Percentiles rank a stretch among this genome's conserved stretches.
Evolutionary conservation across 1,140 invertebrate species (phyloP).

Genomic region (Berghia stephanieae): DNA sequence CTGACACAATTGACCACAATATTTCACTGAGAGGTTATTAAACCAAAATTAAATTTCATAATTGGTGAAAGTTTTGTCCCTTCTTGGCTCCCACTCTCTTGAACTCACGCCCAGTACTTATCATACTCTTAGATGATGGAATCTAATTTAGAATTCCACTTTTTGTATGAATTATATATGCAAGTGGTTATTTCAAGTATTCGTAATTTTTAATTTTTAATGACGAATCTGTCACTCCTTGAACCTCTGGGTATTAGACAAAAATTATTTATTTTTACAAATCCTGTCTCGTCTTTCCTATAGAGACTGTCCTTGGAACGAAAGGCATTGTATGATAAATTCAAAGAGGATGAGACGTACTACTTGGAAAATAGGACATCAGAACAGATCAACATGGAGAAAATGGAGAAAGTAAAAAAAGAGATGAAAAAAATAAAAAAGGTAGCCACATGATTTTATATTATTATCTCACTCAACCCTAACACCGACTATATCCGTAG

Average conservation of each 20-base stretch:
- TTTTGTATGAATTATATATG: no score
- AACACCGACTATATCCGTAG: not conserved
- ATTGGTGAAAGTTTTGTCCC: no score
- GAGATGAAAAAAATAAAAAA: slow-evolving; percentile 3
- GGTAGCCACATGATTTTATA: not conserved
- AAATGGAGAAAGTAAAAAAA: not conserved
- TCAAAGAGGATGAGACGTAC: not conserved
- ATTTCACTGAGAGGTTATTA: no score
- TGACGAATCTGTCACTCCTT: not conserved
- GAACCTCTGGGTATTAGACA: not conserved
- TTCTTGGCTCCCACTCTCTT: no score
- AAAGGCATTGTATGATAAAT: slow-evolving; percentile 18
- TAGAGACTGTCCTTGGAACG: not conserved
- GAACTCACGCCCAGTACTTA: no score
- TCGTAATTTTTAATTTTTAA: not conserved
- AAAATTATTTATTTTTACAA: not conserved
- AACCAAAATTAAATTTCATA: no score
- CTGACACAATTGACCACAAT: no score
- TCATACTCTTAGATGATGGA: no score
- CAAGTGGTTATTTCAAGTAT: not conserved
- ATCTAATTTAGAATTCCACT: no score
- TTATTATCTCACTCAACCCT: not conserved
- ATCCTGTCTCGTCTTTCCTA: not conserved
- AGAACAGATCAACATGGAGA: not conserved
- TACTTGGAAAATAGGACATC: slow-evolving; percentile 27